Percentiles rank a stretch among this genome's conserved stretches.
phyloP scores from a whole-genome alignment of 92 coral and sea anemone species.

The Umimayanthus chanpuru region DNA sequence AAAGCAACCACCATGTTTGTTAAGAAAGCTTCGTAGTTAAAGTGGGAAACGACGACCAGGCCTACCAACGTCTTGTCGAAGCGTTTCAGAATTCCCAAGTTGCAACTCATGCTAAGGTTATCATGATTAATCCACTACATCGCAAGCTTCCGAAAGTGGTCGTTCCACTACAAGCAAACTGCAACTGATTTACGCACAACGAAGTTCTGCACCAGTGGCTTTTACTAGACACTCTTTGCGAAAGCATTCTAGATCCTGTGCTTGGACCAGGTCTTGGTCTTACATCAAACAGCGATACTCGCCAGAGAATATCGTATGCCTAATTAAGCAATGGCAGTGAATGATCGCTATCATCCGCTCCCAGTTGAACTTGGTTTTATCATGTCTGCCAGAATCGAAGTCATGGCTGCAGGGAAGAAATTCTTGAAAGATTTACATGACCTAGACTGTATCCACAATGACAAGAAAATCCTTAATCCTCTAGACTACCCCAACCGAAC shows the following conservation, averaged over 20 bases:
- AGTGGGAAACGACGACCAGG: constrained; percentile 57
- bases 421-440: constrained; percentile 42
- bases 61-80: constrained; percentile 50
- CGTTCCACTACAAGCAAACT: constrained; percentile 60
- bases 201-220: constrained; percentile 69
- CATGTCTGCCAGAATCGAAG: constrained; percentile 48
- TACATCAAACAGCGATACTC: constrained; percentile 57
- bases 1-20: constrained; percentile 53
- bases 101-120: constrained; percentile 67
- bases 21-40: constrained; percentile 51
- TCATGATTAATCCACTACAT: constrained; percentile 63
- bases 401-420: constrained; percentile 52
- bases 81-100: constrained; percentile 58
- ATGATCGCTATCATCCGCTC: constrained; percentile 41
- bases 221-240: constrained; percentile 51
- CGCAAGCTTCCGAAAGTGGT: constrained; percentile 57
- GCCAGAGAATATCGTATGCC: constrained; percentile 51
- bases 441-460: constrained; percentile 59
- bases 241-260: constrained; percentile 57
- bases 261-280: constrained; percentile 67
- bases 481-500: constrained; percentile 53
- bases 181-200: constrained; percentile 62
- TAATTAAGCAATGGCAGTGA: constrained; percentile 23
- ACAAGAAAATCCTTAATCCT: constrained; percentile 54
- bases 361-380: constrained; percentile 48